A percentile compares a stretch with the other conserved stretches of the same genome.
These are phyloP conservation scores for Pachydiplax longipennis DNA, from an alignment of 2,888 invertebrate species.

Conservation along the genomic window DNA sequence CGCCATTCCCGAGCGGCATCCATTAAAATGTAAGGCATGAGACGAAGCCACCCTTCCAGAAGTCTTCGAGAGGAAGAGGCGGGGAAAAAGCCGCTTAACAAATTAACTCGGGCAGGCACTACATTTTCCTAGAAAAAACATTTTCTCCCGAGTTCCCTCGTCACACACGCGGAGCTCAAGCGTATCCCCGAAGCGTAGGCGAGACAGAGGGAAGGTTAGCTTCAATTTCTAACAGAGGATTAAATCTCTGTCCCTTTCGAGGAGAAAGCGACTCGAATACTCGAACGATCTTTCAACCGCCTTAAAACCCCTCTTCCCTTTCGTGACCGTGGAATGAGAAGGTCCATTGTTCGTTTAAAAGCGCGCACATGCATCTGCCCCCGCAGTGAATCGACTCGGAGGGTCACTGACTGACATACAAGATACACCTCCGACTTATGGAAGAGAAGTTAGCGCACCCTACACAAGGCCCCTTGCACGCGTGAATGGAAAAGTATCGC, in stretches of 20 bases:
- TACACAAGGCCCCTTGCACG: background rate
- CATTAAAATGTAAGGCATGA: background rate
- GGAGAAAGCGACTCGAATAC: background rate
- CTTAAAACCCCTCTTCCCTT: background rate
- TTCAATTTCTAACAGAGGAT: background rate
- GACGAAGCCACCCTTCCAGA: background rate
- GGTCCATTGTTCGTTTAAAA: constrained; percentile 13
- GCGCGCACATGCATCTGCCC: background rate
- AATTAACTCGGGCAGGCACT: background rate
- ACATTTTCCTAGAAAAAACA: constrained; percentile 40
- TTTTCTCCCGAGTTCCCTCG: background rate
- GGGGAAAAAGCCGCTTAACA: background rate
- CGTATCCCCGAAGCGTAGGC: background rate
- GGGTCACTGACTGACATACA: constrained; percentile 13
- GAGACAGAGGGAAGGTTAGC: background rate
- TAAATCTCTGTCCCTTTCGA: constrained; percentile 25
- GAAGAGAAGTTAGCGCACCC: background rate
- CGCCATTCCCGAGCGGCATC: background rate
- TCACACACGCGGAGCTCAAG: background rate
- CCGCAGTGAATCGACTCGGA: background rate
- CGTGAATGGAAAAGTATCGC: background rate
- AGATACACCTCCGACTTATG: background rate
- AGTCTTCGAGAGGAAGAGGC: background rate
- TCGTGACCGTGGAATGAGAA: background rate
- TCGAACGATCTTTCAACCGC: background rate